Evolutionary conservation across 2,888 invertebrate genomes (phyloP).

Genomic region (Iphiclides podalirius): DNA sequence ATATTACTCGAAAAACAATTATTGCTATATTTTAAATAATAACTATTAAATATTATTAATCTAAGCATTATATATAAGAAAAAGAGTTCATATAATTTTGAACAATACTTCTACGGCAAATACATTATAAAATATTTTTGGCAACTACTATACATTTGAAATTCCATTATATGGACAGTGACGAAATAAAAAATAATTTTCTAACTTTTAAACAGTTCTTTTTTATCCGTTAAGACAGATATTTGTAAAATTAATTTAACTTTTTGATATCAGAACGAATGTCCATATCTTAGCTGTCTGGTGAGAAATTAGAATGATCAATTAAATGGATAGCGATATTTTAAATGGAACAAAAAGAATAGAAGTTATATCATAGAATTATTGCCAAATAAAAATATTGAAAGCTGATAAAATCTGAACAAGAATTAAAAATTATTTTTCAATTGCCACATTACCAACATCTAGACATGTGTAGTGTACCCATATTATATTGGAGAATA

Average conservation of each 20-base stretch:
- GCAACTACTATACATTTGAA: conserved; percentile 13
- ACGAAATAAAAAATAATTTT: conserved; percentile 5
- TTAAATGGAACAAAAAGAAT: no score
- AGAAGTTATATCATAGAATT: neutral
- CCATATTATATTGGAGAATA: no score
- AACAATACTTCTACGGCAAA: conserved; percentile 5
- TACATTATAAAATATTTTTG: conserved; percentile 17
- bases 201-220: conserved; percentile 14
- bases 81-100: neutral
- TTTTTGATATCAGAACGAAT: conserved; percentile 1
- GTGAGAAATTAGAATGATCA: no score
- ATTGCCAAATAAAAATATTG: neutral
- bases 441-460: neutral
- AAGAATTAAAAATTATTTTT: neutral
- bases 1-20: neutral
- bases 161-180: conserved; percentile 19
- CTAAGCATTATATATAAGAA: conserved; percentile 8
- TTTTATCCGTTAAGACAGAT: conserved; percentile 20
- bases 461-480: neutral
- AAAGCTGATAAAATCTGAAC: neutral
- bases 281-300: conserved; percentile 13
- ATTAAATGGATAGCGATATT: no score
- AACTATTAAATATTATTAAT: neutral
- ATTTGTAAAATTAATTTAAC: conserved; percentile 7
- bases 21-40: neutral